Conservation (phyloP, 35 echinoderm and acorn worm species). For the Ptychodera flava region DNA sequence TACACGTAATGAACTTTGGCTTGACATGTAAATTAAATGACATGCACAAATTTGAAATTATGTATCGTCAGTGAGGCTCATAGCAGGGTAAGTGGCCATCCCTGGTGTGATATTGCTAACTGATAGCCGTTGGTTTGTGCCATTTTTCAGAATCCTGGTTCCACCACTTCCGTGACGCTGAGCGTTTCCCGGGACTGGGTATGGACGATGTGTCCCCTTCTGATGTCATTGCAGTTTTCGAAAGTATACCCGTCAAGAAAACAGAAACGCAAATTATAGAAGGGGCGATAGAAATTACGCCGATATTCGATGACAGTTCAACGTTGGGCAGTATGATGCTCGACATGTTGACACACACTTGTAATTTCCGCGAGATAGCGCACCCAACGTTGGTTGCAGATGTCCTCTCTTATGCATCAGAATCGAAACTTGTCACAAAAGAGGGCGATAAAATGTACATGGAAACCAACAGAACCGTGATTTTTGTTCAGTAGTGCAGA, state of each 20-base stretch:
- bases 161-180: not conserved
- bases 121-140: not conserved
- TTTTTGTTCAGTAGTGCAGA: not conserved
- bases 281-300: not conserved
- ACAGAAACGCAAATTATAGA: not conserved
- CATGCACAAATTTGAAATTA: not conserved
- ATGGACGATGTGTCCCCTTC: not conserved
- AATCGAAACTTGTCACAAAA: not conserved
- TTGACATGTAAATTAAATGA: too few relatives aligned
- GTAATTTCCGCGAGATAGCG: not conserved
- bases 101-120: not conserved
- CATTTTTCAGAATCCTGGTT: too few relatives aligned
- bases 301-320: not conserved
- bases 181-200: not conserved
- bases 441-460: not conserved
- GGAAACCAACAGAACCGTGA: not conserved
- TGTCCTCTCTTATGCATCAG: not conserved
- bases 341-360: not conserved
- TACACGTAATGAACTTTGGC: too few relatives aligned
- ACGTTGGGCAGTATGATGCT: not conserved
- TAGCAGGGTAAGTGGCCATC: not conserved
- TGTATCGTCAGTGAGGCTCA: not conserved
- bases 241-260: not conserved
- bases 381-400: not conserved
- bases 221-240: not conserved